Conservation (phyloP, 37 sponge, comb jelly and placozoan species). For the Diacarnus erythraeanus region DNA sequence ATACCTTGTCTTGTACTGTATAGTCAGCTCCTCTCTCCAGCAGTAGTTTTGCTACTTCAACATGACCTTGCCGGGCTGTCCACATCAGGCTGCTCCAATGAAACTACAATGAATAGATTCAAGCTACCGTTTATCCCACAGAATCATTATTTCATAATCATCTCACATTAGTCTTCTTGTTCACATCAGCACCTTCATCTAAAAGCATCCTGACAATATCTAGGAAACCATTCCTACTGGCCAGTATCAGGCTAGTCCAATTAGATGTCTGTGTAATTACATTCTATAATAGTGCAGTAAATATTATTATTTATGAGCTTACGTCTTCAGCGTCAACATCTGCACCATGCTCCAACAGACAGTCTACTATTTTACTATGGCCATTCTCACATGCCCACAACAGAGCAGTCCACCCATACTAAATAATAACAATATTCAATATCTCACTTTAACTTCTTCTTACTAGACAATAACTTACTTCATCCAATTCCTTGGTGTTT, state of each 20-base stretch:
- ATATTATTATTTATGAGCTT: neutral
- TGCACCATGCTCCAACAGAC: neutral
- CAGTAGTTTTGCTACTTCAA: neutral
- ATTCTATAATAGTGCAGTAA: neutral
- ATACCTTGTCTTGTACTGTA: neutral
- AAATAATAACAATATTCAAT: neutral
- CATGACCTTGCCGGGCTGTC: neutral
- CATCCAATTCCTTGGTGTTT: neutral
- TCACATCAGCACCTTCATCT: constrained; percentile 2
- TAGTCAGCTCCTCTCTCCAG: neutral
- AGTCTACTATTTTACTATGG: neutral
- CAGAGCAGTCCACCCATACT: constrained; percentile 5
- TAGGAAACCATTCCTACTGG: neutral
- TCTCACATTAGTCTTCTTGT: neutral
- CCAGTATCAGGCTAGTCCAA: constrained; percentile 8
- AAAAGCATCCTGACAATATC: neutral
- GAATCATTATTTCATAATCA: neutral
- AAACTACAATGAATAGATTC: neutral
- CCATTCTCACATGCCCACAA: constrained; percentile 16
- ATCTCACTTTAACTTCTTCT: neutral
- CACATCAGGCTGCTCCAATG: neutral
- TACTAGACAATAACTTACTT: neutral
- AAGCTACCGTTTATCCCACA: too few species aligned
- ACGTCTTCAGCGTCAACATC: constrained; percentile 7
- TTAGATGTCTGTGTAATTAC: neutral